Evolutionary conservation across 1,140 invertebrate species (phyloP), one percentile per base, ranked within the genome.

Genomic region (Drosophila hydei): DNA sequence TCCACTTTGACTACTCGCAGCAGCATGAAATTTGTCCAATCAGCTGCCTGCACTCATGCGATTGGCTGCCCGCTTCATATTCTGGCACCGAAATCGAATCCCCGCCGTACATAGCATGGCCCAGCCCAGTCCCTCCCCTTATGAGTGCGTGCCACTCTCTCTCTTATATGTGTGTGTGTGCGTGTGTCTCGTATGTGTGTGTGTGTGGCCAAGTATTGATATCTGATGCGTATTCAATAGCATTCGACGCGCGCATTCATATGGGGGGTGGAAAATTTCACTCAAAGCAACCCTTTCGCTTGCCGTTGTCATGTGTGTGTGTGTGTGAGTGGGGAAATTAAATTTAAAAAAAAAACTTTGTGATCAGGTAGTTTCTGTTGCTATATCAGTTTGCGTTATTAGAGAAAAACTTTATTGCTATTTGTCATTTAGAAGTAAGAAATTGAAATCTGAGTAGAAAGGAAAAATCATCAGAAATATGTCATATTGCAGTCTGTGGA

Each of bases 221-320:
- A 90, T 90, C 88, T 88, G 88, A 90, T 90, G 88, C 78, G 77
- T 76, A 88, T 90, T 88, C 88, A 90, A 90, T 87, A 87, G 70
- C 58, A 43, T 88, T 85, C 74, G 80, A 85, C 79, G 73, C 59
- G 69, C 72, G 79, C 84, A 79, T 81, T 42, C 78, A 65, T 58
- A 77, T 61, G 59, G 65, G 76, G 73, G 80, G 77, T 83, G 73
- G 75, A 78, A 71, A 75, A 77, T 60, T 63, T 33, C 36, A 25
- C 55, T 38, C 30, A 18, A n/a, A 75, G 71, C 80, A 85, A 85
- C 80, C 80, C 80, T 85, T 84, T 64, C 18, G 23, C 33, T 16
- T 27, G 8, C 23, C 38, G 14, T 43, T 16, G 38, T 9, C 51
- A 54, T 11, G 43, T 45, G 56, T 48, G 45, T 21, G 7, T 48